Conservation (phyloP, 2,888 invertebrate species). For the Hirtodrosophila confusa region DNA sequence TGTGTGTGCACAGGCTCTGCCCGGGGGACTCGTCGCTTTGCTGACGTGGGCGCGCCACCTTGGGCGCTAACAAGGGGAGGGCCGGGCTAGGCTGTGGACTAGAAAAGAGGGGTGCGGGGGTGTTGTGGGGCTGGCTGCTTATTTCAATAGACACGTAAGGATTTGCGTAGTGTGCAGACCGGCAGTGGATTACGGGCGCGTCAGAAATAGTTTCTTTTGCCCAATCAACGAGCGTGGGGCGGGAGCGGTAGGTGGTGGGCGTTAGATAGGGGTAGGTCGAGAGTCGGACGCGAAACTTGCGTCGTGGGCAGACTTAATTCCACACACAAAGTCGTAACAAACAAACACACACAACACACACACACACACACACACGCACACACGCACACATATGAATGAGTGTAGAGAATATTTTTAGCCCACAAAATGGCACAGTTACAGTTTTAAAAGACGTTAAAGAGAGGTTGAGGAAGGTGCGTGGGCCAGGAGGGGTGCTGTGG, state of each 20-base stretch:
- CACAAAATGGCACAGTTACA: slow-evolving; percentile 64
- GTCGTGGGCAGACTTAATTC: slow-evolving; percentile 60
- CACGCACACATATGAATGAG: slow-evolving; percentile 16
- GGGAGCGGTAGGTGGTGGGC: background rate
- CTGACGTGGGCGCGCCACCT: slow-evolving; percentile 67
- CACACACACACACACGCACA: slow-evolving; percentile 1
- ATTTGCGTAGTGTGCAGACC: slow-evolving; percentile 64
- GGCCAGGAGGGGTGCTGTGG: no score
- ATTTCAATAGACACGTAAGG: slow-evolving; percentile 75
- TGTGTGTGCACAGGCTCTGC: slow-evolving; percentile 60
- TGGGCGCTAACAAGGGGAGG: slow-evolving; percentile 37
- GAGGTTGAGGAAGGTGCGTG: background rate
- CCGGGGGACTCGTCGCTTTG: slow-evolving; percentile 76
- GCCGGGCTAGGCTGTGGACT: background rate
- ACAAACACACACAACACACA: slow-evolving; percentile 1
- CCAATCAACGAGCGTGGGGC: slow-evolving; percentile 38
- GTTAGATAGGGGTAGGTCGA: slow-evolving; percentile 29
- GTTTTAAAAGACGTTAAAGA: slow-evolving; percentile 36
- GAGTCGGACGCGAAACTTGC: slow-evolving; percentile 38
- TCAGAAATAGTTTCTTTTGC: slow-evolving; percentile 75
- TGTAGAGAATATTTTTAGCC: slow-evolving; percentile 68
- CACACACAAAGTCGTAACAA: slow-evolving; percentile 4
- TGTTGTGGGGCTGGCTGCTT: slow-evolving; percentile 29
- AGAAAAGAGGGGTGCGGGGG: background rate
- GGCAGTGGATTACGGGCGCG: slow-evolving; percentile 64